Evolutionary conservation across 2,888 invertebrate species (phyloP), one percentile per base, ranked within the genome.

Genomic region (Dioctria rufipes): DNA sequence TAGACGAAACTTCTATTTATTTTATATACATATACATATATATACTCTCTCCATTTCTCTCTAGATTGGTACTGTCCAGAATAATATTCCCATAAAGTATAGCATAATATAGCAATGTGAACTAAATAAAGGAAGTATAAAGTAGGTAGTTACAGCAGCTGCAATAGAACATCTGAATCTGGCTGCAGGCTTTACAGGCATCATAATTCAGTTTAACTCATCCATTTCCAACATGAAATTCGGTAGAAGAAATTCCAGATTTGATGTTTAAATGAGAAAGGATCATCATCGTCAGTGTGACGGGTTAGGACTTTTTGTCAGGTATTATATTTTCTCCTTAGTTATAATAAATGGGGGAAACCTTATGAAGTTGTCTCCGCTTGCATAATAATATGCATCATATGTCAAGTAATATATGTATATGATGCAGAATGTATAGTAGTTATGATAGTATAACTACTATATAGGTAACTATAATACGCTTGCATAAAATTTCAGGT

Each of bases 401-500:
- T 25, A 25, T 25, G 25, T 25, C 25, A 25, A 25, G 2, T 25
- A 25, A 25, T 25, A 25, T 25, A 25, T 25, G 25, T 25, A 25
- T 25, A 25, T 25, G 25, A 25, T 25, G 25, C 25, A 25, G 25
- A 25, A 25, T n/a, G n/a, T n/a, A n/a, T n/a, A n/a, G n/a, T n/a
- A n/a, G n/a, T n/a, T n/a, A n/a, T n/a, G n/a, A n/a, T 25, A 25
- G 25, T 25, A 25, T 25, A 25, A 25, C 25, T 25, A 25, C 25
- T 25, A 25, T 25, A 25, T 25, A 25, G 25, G 25, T 25, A 25
- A 25, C 25, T 25, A 25, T 25, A 25, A 25, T 25, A 54, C 54
- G 54, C 11, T 54, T 54, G 54, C 11, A 51, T 51, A 63, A 58
- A 77, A 63, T 77, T 77, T 77, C 77, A 77, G 77, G 77, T 77